Conservation (phyloP, 2,888 invertebrate species). For the Ennomos fuscantarius region DNA sequence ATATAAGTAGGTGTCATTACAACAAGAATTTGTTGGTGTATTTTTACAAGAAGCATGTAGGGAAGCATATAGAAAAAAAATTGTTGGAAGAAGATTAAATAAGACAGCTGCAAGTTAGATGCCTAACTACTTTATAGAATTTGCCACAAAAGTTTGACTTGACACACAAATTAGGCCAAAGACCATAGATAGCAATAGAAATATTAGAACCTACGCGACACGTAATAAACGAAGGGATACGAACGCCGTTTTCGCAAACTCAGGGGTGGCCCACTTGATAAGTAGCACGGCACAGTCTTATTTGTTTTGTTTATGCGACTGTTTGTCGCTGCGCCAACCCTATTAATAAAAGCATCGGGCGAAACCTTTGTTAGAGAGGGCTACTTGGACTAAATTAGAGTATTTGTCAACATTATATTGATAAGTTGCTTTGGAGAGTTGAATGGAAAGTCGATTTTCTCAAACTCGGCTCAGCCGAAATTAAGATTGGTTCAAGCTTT, state of each 20-base stretch:
- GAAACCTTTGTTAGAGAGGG: constrained; percentile 45
- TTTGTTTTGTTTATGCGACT: constrained; percentile 70
- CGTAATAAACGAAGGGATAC: constrained; percentile 46
- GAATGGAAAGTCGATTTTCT: constrained; percentile 25
- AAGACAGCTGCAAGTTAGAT: too few relatives aligned
- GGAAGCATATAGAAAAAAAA: too few relatives aligned
- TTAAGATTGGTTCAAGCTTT: constrained; percentile 6
- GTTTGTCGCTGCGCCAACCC: constrained; percentile 62
- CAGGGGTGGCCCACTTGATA: constrained; percentile 57
- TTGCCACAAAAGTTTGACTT: too few relatives aligned
- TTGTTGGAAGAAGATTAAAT: too few relatives aligned
- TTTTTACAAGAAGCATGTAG: too few relatives aligned
- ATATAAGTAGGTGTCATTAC: too few relatives aligned
- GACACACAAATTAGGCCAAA: too few relatives aligned
- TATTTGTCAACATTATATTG: constrained; percentile 42
- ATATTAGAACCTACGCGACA: constrained; percentile 36
- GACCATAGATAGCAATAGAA: constrained; percentile 14
- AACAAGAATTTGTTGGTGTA: too few relatives aligned
- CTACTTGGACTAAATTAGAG: constrained; percentile 45
- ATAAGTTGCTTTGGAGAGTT: constrained; percentile 22
- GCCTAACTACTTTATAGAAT: too few relatives aligned
- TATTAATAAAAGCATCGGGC: constrained; percentile 66
- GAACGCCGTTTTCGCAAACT: constrained; percentile 39
- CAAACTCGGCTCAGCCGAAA: constrained; percentile 4
- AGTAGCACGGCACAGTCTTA: constrained; percentile 66